Evolutionary conservation across 2,113 vertebrate species (phyloP), one percentile per base, ranked within the genome.

Genomic region (Poecile atricapillus): DNA sequence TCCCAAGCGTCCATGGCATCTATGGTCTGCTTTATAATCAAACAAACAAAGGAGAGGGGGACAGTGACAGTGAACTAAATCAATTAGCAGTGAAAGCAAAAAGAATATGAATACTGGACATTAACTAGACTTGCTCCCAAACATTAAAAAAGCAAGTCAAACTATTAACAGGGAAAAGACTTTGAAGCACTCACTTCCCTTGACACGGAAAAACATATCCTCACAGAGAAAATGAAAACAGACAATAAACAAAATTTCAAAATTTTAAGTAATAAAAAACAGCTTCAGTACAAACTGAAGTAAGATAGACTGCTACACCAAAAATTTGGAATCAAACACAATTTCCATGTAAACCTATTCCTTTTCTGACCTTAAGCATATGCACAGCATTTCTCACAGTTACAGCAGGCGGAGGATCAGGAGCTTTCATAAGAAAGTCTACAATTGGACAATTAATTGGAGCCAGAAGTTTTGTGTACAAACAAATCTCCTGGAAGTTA

Each of bases 1-100:
- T 99, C 99, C 97, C 98, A 98, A 8, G 98, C 93, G 88, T 99
- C 98, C 98, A 99, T 98, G 28, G 99, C 99, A 95, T 99, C 99
- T 95, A 99, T 99, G 9, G 98, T 98, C 99, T 99, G 90, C n/a
- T 62, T 67, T 19, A 46, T 91, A 67, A 49, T 21, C 60, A 28
- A 69, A 35, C 15, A 37, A 43, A 8, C 4, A 47, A 15, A 24
- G 8, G 33, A 16, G 2, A 8, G 1, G 4, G 3, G 2, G 3
- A 1, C 0, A 0, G 6, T 6, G 3, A 25, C 43, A 47, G 31
- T 4, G 10, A 10, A 30, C 5, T 60, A 90, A 91, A 53, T 63
- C 55, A 52, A 35, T 55, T 70, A 44, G 39, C 10, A 69, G 5
- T 30, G 43, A 75, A 31, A 81, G 14, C 18, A 78, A 15, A 88